These are phyloP conservation scores for Drosophila biarmipes DNA, from an alignment of 1,140 invertebrate species.

Conservation along the genomic window DNA sequence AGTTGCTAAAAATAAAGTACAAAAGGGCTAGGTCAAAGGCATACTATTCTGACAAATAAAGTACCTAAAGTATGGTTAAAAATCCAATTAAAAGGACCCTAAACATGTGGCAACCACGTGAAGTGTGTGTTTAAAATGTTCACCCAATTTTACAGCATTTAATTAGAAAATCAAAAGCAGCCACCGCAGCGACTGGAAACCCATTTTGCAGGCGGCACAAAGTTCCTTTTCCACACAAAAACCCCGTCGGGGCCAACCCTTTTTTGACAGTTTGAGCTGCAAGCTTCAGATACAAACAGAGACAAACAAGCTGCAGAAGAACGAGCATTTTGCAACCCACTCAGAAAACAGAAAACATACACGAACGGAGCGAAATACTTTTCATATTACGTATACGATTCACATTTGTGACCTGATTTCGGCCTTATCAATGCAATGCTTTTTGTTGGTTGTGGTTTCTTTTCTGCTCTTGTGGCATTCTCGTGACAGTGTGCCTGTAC, in stretches of 20 bases:
- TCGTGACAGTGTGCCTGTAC: slow-evolving; percentile 39
- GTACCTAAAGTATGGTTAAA: neutral
- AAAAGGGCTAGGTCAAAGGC: too few species aligned
- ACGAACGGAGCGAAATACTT: slow-evolving; percentile 68
- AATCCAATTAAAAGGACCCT: slow-evolving; percentile 19
- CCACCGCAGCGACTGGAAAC: neutral
- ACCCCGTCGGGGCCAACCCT: slow-evolving; percentile 33
- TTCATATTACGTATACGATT: slow-evolving; percentile 77
- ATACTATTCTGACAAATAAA: neutral
- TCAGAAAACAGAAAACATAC: slow-evolving; percentile 5
- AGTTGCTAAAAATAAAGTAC: too few species aligned
- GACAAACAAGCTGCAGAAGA: slow-evolving; percentile 32
- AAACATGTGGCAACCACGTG: slow-evolving; percentile 5
- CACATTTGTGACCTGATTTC: slow-evolving; percentile 75
- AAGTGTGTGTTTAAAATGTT: slow-evolving; percentile 15
- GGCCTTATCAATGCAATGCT: slow-evolving; percentile 76
- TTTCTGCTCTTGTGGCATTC: slow-evolving; percentile 40
- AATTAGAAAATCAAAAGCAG: slow-evolving; percentile 50
- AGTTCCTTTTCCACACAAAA: slow-evolving; percentile 34
- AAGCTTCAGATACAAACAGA: slow-evolving; percentile 40
- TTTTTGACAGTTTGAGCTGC: slow-evolving; percentile 53
- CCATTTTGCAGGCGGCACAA: slow-evolving; percentile 21
- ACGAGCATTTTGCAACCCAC: slow-evolving; percentile 23
- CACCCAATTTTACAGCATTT: slow-evolving; percentile 20
- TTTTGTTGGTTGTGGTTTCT: slow-evolving; percentile 55